Percentiles rank a stretch among this genome's conserved stretches.
Conservation (phyloP, 2,888 invertebrate species). For the Dicranocentrus wangi region DNA sequence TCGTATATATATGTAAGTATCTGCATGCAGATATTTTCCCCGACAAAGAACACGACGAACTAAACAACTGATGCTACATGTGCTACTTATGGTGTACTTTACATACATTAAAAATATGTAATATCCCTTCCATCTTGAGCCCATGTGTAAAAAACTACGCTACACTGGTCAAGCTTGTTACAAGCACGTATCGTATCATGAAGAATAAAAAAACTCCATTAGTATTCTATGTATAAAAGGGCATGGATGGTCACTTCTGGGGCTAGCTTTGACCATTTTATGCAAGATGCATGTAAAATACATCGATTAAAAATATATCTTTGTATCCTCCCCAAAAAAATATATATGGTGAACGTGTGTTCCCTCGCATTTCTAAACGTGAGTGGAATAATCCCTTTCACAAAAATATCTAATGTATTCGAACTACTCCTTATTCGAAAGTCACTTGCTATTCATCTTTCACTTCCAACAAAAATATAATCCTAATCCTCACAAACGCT, state of each 20-base stretch:
- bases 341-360: constrained; percentile 65
- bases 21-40: too few relatives aligned
- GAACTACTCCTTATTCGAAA: constrained; percentile 34
- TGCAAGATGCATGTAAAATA: constrained; percentile 74
- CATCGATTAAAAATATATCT: constrained; percentile 73
- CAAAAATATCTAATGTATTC: constrained; percentile 32
- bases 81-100: constrained; percentile 47
- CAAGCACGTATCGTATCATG: background rate
- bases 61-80: background rate
- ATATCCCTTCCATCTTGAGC: constrained; percentile 23
- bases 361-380: constrained; percentile 70
- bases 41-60: too few relatives aligned
- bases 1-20: too few relatives aligned
- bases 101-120: constrained; percentile 49
- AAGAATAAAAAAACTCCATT: constrained; percentile 63
- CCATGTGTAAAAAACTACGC: background rate
- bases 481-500: constrained; percentile 2
- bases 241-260: constrained; percentile 73
- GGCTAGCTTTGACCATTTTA: constrained; percentile 72
- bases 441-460: constrained; percentile 61
- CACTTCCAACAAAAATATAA: constrained; percentile 42
- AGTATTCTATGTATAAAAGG: constrained; percentile 72
- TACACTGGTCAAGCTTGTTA: constrained; percentile 17
- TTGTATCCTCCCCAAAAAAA: constrained; percentile 54
- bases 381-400: constrained; percentile 68